A percentile compares a stretch with the other conserved stretches of the same genome.
Conservation (phyloP, 2,797 vertebrate species). For the Rhynchotus rufescens region DNA sequence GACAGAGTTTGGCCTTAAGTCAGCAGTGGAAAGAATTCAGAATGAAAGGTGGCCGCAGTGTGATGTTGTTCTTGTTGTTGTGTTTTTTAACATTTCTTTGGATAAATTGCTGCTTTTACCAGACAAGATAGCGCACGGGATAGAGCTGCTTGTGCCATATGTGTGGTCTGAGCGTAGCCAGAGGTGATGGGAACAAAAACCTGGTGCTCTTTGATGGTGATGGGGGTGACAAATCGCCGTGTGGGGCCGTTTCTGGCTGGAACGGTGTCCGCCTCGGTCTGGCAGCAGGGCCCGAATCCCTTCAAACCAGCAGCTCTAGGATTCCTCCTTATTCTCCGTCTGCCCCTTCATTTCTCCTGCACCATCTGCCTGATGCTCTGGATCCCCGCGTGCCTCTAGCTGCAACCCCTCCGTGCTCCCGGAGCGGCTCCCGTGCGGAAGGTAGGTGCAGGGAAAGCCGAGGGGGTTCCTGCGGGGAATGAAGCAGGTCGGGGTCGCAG, state of each 20-base stretch:
- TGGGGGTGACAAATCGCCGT: background rate
- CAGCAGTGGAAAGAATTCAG: background rate
- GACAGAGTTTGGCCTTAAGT: background rate
- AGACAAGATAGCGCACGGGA: background rate
- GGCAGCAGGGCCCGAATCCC: background rate
- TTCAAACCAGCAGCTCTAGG: background rate
- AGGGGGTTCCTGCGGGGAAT: too few species aligned
- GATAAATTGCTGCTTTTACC: background rate
- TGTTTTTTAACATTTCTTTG: background rate
- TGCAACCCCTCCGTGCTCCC: fast-evolving
- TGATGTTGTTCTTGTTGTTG: background rate
- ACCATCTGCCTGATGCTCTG: background rate
- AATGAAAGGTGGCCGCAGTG: background rate
- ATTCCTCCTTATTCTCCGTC: background rate
- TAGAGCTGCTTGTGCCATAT: background rate
- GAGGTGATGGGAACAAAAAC: background rate
- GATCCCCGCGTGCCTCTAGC: background rate
- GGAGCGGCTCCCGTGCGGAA: background rate
- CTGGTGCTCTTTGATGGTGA: background rate
- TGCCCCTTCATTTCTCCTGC: background rate
- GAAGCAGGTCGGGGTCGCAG: background rate
- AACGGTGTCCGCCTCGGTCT: background rate
- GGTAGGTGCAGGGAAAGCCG: too few species aligned
- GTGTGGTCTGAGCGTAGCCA: background rate
- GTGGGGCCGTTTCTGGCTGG: background rate